Evolutionary conservation across 2,888 invertebrate species (phyloP), one percentile per base, ranked within the genome.

Genomic region (Nesidiocoris tenuis): DNA sequence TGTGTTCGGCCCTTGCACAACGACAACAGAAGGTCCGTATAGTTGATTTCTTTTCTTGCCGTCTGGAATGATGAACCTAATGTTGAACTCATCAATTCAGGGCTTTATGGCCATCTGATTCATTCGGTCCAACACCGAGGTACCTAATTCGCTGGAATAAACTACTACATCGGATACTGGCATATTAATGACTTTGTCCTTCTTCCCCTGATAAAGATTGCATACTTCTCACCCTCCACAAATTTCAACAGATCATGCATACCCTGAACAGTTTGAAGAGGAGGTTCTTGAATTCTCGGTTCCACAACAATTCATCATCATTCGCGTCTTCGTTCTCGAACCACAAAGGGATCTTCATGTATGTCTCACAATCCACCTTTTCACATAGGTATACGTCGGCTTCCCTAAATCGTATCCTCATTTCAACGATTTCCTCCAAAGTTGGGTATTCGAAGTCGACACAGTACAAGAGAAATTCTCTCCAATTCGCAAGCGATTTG

Each of bases 221-320:
- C n/a, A n/a, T n/a, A n/a, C n/a, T n/a, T n/a, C n/a, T n/a, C n/a
- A n/a, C n/a, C n/a, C n/a, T n/a, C n/a, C n/a, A n/a, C n/a, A n/a
- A n/a, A n/a, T n/a, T n/a, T n/a, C n/a, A n/a, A n/a, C n/a, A n/a
- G n/a, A n/a, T n/a, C n/a, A n/a, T n/a, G n/a, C 59, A 17, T 39
- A 72, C 72, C 17, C 72, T 61, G 39, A 72, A 72, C n/a, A 72
- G 39, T 23, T 72, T 61, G 56, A 72, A 72, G 3, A 72, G 63
- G 7, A 72, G 16, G 3, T 72, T 63, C 56, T 72, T 72, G 21
- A 72, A 22, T 12, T 72, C 54, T 54, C 61, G 72, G 7, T 61
- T 54, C 72, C 72, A 61, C 1, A 39, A n/a, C 12, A 72, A 17
- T 0, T 72, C 72, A 16, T 63, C 72, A 1, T 63, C 72, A 3